Evolutionary conservation across 2,113 vertebrate species (phyloP).

Genomic region (Steatornis caripensis): DNA sequence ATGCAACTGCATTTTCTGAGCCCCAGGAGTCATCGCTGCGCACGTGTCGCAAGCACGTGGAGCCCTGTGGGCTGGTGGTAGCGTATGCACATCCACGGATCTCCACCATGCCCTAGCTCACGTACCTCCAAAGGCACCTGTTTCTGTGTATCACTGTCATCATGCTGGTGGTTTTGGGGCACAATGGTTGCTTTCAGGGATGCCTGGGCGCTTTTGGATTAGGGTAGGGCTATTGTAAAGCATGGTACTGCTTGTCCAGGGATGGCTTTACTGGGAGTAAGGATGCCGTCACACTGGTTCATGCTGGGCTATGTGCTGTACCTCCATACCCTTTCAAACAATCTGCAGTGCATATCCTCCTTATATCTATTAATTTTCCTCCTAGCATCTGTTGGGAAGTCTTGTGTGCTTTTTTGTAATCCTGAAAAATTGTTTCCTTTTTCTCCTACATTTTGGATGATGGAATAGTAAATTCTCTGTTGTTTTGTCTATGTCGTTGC

Average conservation of each 20-base stretch:
- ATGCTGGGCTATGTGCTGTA: background rate
- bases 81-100: accelerated
- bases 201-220: background rate
- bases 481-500: background rate
- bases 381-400: background rate
- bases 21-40: accelerated
- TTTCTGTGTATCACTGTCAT: background rate
- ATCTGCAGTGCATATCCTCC: background rate
- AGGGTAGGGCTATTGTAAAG: background rate
- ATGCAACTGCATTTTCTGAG: background rate
- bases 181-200: background rate
- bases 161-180: background rate
- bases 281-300: background rate
- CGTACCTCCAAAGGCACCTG: accelerated
- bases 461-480: background rate
- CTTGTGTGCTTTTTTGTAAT: background rate
- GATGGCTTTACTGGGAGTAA: background rate
- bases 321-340: background rate
- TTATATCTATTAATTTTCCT: background rate
- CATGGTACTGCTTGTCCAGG: background rate
- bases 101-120: background rate
- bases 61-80: background rate
- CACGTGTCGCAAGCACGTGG: background rate
- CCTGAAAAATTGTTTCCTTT: background rate
- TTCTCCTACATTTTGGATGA: background rate